Base-by-base conservation (phyloP, 2,888 invertebrate species). In the Eupeodes luniger region DNA sequence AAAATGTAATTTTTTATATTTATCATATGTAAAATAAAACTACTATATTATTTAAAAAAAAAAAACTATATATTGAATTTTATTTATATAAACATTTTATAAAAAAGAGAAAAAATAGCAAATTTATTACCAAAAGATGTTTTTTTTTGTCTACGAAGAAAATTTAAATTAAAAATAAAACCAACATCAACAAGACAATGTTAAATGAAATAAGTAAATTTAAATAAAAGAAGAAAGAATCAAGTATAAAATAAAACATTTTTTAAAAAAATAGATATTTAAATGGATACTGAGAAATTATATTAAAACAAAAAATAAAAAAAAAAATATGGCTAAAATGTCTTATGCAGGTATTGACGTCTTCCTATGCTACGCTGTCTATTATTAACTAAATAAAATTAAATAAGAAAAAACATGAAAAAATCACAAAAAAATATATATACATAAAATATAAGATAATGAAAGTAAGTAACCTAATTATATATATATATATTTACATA, bases 321-420 rank as follows among this genome's bases (percentile, higher is more conserved):
- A 89, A 89, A 90, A 89, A 92, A 91, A 92, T 92, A 93, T 93
- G 93, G 93, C 93, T 93, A 93, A 92, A 93, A 94, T 94, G 94
- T 94, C 94, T 93, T 93, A 94, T 94, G 93, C 93, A 94, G 93
- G 93, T 94, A 93, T 94, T 94, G 93, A 94, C 94, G 93, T 94
- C 93, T 94, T 94, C 93, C 93, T 94, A 94, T 94, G 93, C 93
- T 94, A 94, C 93, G 93, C 93, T 94, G 93, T 94, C 94, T 94
- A 94, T 94, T 93, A 93, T 92, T 93, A 93, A 93, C 92, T 93
- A 92, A 92, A 92, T 90, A 40, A 40, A 40, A 40, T 40, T 40
- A 40, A 40, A 91, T 90, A 80, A 85, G 85, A 85, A 86, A 89
- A 90, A 92, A 90, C 89, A 82, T 89, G 83, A 19, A 55, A 92